These are phyloP conservation scores for Ips typographus DNA, from an alignment of 1,140 invertebrate species.

Conservation along the genomic window DNA sequence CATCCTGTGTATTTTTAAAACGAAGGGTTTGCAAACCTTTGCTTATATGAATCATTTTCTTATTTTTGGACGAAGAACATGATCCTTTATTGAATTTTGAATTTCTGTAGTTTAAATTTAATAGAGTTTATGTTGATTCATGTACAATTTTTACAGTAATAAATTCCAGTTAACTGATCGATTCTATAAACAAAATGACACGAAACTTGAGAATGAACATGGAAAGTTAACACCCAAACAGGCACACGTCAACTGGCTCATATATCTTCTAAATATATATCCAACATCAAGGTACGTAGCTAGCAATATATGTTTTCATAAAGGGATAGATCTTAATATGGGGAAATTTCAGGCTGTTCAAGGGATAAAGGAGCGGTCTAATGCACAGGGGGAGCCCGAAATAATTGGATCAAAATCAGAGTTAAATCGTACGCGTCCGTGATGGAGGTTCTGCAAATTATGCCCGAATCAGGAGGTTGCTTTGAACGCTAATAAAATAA, in stretches of 20 bases:
- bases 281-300: constrained; percentile 32
- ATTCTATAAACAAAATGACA: no score
- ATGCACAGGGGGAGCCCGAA: constrained; percentile 25
- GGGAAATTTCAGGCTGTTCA: constrained; percentile 15
- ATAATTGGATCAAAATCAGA: constrained; percentile 36
- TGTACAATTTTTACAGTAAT: no score
- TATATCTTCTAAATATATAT: constrained; percentile 27
- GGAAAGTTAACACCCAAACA: constrained; percentile 16
- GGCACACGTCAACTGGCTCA: constrained; percentile 19
- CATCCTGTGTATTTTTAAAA: no score
- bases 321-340: constrained; percentile 27
- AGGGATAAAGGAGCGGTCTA: constrained; percentile 29
- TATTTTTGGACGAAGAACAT: no score
- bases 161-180: no score
- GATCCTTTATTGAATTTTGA: no score
- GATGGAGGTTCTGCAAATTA: not conserved
- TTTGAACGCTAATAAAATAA: no score
- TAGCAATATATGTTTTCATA: constrained; percentile 33
- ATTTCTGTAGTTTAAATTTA: no score
- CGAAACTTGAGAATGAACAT: not conserved
- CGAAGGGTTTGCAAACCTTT: no score
- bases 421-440: constrained; percentile 26
- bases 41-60: no score
- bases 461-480: not conserved
- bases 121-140: no score